Base-by-base conservation (phyloP, 2,888 invertebrate genomes). In the Chaitophorus viminalis region DNA sequence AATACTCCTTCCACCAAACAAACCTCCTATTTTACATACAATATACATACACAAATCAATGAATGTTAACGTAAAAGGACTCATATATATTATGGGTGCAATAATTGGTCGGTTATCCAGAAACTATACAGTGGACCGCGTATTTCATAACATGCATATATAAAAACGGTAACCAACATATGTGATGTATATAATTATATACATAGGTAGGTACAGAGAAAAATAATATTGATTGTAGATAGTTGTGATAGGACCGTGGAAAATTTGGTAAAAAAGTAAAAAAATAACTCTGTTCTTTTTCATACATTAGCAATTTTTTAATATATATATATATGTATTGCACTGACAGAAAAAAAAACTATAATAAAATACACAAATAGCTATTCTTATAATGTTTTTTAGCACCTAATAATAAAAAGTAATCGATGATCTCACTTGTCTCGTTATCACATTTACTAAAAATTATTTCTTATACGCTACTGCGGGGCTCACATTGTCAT, bases 391-490 rank as follows among this genome's bases (percentile, higher is more conserved):
- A 70, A 54, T 72, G 54, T 86, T 70, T n/a, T 78, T 87, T 81
- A 87, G 87, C 87, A 87, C 87, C 87, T 87, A 87, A 81, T 79
- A 87, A 74, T 81, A 87, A 33, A 87, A 79, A 81, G 54, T 70
- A 52, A 87, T 87, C 79, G 87, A 79, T 79, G 87, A 81, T 87
- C 79, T 81, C 81, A 87, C 87, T 87, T 72, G 81, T 87, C 81
- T 75, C 79, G 78, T 81, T 87, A 87, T 87, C 87, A 87, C 87
- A 87, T 79, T 81, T 72, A 65, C 87, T 87, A 87, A 86, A 78
- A 78, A 72, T 65, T 79, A 86, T 79, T 85, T 85, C 76, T 85
- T 85, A 82, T 46, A 83, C 76, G 3, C 76, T 85, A 85, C 65
- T 77, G 29, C 36, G 52, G 83, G 75, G 39, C 29, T 76, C 75